Base-by-base conservation (phyloP, 2,797 vertebrate species). In the Miichthys miiuy region DNA sequence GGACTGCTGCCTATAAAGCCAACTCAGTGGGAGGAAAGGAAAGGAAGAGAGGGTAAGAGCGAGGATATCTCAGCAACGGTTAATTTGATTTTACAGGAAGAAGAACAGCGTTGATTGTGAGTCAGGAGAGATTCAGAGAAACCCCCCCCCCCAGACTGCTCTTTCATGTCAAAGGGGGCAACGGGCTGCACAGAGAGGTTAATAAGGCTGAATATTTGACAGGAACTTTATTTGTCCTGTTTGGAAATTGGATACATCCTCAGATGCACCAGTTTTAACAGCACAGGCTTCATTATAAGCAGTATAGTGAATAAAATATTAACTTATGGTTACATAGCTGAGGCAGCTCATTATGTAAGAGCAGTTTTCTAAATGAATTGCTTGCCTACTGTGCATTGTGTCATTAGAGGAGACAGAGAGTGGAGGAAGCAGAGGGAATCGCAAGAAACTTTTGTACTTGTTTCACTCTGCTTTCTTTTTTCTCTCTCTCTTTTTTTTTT, bases 1-100 rank as follows among this genome's bases (percentile, higher is more conserved):
- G 84, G 92, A 92, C 90, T 46, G 75, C 82, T 80, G 89, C 87
- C 90, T 91, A 90, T 92, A 94, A 91, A 92, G 75, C 72, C 86
- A 83, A 81, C 87, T 90, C 84, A 75, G 89, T 89, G 86, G 88
- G 87, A 91, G 88, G 87, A 88, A 65, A 78, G 82, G 62, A 75
- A 57, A 70, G 46, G 50, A 75, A 60, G 70, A 70, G 83, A 64
- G 41, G 57, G 52, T 57, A 81, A 51, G 55, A 77, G 73, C 30
- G 41, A 69, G 56, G 55, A 82, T 83, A 77, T 87, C 81, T 90
- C 81, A 81, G 83, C 77, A 71, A 34, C 48, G 88, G 91, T 81
- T 90, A 88, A 92, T 91, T 88, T 90, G 87, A 85, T 91, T 89
- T 84, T 89, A 74, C 78, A 80, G 85, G 75, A 87, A 87, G 89